Evolutionary conservation across 2,113 vertebrate species (phyloP), one percentile per base, ranked within the genome.

Genomic region (Candoia aspera): DNA sequence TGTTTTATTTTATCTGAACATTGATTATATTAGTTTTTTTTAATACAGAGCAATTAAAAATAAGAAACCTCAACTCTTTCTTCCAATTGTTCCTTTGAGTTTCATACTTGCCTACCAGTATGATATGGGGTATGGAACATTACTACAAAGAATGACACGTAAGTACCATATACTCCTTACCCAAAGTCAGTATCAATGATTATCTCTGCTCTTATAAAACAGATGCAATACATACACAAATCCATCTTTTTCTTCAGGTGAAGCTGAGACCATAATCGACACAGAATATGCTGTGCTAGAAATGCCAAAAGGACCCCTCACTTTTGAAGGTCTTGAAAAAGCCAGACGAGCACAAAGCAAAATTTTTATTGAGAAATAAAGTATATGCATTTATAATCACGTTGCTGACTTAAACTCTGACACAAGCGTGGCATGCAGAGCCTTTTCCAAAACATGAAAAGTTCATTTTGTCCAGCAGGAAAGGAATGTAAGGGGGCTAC

Each of bases 281-380:
- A 96, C 97, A 53, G 97, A 99, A 73, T 95, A 60, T 0, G 92
- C 94, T 58, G 97, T 96, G 10, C 90, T 99, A 93, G 95, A 98
- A 91, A 84, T 98, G 46, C 98, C 98, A 8, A 97, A 97, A 24
- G 98, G 98, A 93, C 91, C 94, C 0, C 97, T 98, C 4, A 98
- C 97, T 24, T 99, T 97, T 26, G 98, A 99, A 91, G 97, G 96
- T 95, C 96, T 99, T 90, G 98, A 99, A 96, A 99, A 99, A 95
- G 96, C 97, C 19, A 98, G 98, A 33, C 95, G 95, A 87, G 98
- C 98, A 89, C 97, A 97, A 93, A 98, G 94, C 93, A 97, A 94
- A 92, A 96, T 98, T 92, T 96, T 98, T 57, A 86, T 93, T 87
- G 98, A 98, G 92, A 98, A 98, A 96, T 98, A 95, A 91, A 42